Percentiles rank a stretch among this genome's conserved stretches.
Conservation (phyloP, 2,888 invertebrate genomes). For the Drosophila mulleri region DNA sequence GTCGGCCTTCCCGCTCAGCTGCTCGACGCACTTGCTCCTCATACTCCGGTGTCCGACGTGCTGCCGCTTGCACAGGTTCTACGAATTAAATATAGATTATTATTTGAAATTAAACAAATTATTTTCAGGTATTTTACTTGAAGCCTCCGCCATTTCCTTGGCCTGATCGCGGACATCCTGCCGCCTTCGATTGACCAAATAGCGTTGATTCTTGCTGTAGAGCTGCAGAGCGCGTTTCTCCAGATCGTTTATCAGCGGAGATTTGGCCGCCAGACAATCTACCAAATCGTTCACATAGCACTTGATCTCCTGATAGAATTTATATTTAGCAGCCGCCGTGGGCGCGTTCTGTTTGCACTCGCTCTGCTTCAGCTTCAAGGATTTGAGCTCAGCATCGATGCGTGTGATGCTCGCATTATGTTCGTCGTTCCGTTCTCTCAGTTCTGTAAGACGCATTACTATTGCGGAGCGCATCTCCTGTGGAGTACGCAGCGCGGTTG, state of each 20-base stretch:
- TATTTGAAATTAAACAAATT: neutral
- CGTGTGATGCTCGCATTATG: constrained; percentile 85
- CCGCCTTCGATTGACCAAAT: constrained; percentile 92
- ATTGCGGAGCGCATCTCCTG: constrained; percentile 82
- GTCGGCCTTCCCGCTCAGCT: constrained; percentile 96
- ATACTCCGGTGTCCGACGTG: constrained; percentile 86
- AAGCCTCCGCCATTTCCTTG: constrained; percentile 92
- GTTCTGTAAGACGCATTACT: constrained; percentile 86
- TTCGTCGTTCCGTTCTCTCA: constrained; percentile 86
- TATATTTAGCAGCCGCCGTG: constrained; percentile 92
- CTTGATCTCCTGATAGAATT: constrained; percentile 97
- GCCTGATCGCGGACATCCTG: constrained; percentile 98
- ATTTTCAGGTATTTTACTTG: constrained; percentile 85
- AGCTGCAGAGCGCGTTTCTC: constrained; percentile 92
- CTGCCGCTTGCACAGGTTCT: constrained; percentile 66
- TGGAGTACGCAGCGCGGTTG: constrained; percentile 80
- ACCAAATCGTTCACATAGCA: constrained; percentile 98
- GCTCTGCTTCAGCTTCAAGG: constrained; percentile 86
- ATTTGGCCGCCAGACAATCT: constrained; percentile 98
- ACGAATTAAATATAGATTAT: constrained; percentile 1
- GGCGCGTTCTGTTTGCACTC: constrained; percentile 85
- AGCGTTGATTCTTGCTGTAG: constrained; percentile 90
- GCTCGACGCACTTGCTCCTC: constrained; percentile 92
- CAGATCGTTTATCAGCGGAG: constrained; percentile 90
- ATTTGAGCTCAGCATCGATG: constrained; percentile 85